Evolutionary conservation across 1,140 invertebrate genomes (phyloP).

Genomic region (Euwallacea fornicatus): DNA sequence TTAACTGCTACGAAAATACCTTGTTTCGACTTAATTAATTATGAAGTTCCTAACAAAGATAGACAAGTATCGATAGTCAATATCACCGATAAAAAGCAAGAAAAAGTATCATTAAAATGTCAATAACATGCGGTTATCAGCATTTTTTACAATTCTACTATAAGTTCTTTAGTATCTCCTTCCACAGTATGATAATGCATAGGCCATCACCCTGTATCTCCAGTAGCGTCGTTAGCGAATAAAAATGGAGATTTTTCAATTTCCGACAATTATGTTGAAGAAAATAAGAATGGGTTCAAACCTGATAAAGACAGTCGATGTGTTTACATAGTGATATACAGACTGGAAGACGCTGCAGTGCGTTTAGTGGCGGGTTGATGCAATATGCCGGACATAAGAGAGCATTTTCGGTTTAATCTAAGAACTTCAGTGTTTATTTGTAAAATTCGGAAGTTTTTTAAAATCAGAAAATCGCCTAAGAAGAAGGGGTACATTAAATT

Average conservation of each 20-base stretch:
- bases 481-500: conserved; percentile 48
- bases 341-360: conserved; percentile 7
- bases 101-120: too few species aligned
- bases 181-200: too few species aligned
- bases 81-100: too few species aligned
- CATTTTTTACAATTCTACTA: too few species aligned
- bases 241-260: background rate
- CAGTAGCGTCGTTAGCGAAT: too few species aligned
- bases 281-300: background rate
- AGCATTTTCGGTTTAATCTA: conserved; percentile 30
- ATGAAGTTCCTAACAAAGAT: too few species aligned
- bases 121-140: too few species aligned
- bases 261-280: conserved; percentile 1
- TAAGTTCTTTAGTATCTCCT: too few species aligned
- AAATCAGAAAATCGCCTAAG: conserved; percentile 48
- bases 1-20: too few species aligned
- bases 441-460: conserved; percentile 44
- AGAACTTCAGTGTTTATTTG: conserved; percentile 33
- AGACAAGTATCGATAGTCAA: too few species aligned
- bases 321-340: conserved; percentile 16
- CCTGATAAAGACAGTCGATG: conserved; percentile 13
- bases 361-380: conserved; percentile 6
- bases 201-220: too few species aligned
- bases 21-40: too few species aligned
- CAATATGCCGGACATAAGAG: conserved; percentile 39